Conservation (phyloP, 2,888 invertebrate species). For the Catocala fraxini region DNA sequence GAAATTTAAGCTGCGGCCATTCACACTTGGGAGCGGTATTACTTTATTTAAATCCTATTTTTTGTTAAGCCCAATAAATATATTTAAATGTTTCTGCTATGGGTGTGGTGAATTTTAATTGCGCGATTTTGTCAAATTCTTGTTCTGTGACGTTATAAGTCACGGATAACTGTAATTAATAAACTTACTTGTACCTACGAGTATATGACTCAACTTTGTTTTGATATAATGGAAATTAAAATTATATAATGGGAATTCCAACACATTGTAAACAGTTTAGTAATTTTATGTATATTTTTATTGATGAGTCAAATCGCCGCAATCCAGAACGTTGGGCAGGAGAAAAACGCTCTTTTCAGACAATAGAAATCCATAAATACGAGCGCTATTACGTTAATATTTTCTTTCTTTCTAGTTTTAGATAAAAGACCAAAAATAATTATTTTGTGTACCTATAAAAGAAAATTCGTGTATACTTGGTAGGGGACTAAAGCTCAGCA, state of each 20-base stretch:
- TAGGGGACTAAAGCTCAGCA: conserved; percentile 26
- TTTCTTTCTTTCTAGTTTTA: too few species aligned
- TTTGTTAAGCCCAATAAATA: conserved; percentile 22
- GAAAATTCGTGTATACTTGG: conserved; percentile 10
- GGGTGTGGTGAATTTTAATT: conserved; percentile 41
- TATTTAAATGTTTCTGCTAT: conserved; percentile 16
- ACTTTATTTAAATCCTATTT: neutral
- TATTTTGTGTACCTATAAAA: neutral
- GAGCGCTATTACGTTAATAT: too few species aligned
- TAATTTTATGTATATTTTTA: too few species aligned
- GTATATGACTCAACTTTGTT: conserved; percentile 14
- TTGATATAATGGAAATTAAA: conserved; percentile 1
- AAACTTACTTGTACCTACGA: neutral
- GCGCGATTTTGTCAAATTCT: conserved; percentile 28
- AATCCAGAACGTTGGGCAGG: too few species aligned
- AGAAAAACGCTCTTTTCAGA: too few species aligned
- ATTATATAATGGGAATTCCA: neutral
- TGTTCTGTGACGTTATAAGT: conserved; percentile 31
- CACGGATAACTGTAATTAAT: conserved; percentile 13
- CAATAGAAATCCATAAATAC: too few species aligned
- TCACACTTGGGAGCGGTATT: conserved; percentile 17
- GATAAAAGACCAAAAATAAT: too few species aligned
- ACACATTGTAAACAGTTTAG: too few species aligned
- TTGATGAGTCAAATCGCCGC: too few species aligned
- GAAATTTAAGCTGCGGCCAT: conserved; percentile 9